Evolutionary conservation across 2,113 vertebrate genomes (phyloP).

Genomic region (Oplegnathus fasciatus): DNA sequence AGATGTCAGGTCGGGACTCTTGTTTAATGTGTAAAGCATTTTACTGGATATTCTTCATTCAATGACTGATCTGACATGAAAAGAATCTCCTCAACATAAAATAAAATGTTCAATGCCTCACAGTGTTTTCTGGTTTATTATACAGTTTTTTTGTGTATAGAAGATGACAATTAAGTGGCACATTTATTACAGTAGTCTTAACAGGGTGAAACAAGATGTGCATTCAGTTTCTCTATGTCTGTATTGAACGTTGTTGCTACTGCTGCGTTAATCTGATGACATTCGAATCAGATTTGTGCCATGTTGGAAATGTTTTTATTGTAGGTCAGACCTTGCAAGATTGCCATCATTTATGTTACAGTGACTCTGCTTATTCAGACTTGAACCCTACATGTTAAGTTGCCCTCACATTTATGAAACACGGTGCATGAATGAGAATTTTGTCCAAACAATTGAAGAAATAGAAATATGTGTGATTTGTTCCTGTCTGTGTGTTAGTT

Average conservation of each 20-base stretch:
- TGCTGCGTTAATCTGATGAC: not conserved
- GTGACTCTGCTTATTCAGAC: not conserved
- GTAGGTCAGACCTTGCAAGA: not conserved
- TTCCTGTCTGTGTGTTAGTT: not conserved
- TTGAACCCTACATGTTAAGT: not conserved
- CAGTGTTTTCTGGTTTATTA: not conserved
- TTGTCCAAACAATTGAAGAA: not conserved
- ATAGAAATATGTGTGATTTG: not conserved
- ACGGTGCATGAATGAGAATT: not conserved
- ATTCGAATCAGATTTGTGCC: not conserved
- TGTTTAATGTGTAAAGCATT: too few relatives aligned
- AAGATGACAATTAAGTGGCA: not conserved
- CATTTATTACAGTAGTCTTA: not conserved
- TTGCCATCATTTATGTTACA: not conserved
- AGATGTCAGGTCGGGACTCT: too few relatives aligned
- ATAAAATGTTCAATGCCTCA: too few relatives aligned
- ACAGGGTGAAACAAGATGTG: not conserved
- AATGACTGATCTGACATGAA: too few relatives aligned
- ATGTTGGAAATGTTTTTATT: not conserved
- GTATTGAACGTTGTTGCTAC: not conserved
- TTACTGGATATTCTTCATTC: too few relatives aligned
- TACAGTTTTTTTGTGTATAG: not conserved
- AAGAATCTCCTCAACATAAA: too few relatives aligned
- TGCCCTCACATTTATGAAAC: not conserved
- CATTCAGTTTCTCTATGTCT: not conserved